Percentiles rank a stretch among this genome's conserved stretches.
Evolutionary conservation across 2,113 vertebrate genomes (phyloP).

Genomic region (Nettapus auritus): DNA sequence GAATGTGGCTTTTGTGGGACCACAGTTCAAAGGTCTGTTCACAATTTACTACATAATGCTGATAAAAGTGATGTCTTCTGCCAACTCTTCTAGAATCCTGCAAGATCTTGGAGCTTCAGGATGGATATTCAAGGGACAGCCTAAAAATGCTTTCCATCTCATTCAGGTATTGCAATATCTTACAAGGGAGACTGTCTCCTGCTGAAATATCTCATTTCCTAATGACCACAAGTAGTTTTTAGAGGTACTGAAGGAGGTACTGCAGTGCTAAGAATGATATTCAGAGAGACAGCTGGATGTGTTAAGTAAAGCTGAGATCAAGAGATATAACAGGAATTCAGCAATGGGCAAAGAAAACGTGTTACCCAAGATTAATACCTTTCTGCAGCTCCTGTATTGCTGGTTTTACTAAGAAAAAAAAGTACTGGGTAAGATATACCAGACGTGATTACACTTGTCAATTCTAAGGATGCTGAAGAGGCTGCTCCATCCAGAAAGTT

Average conservation of each 20-base stretch:
- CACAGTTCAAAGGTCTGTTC: background rate
- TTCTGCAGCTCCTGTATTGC: background rate
- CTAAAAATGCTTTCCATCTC: background rate
- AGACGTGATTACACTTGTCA: background rate
- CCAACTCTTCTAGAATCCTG: background rate
- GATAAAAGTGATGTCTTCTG: background rate
- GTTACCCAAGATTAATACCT: constrained; percentile 36
- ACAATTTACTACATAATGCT: background rate
- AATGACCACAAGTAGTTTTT: background rate
- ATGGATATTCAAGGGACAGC: background rate
- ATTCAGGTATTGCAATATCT: background rate
- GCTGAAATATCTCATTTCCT: constrained; percentile 9
- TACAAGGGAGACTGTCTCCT: background rate
- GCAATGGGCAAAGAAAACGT: background rate
- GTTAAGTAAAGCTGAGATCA: constrained; percentile 11
- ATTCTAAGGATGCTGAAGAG: background rate
- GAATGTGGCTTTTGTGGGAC: background rate
- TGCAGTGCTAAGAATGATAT: constrained; percentile 3
- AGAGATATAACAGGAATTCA: constrained; percentile 23
- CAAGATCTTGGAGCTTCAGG: background rate
- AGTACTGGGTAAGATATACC: background rate
- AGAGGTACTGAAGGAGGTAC: background rate
- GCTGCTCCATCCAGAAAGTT: background rate
- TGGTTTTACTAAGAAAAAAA: background rate
- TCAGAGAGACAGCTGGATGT: constrained; percentile 21